Base-by-base conservation (phyloP, 2,888 invertebrate species). In the Melolontha melolontha region DNA sequence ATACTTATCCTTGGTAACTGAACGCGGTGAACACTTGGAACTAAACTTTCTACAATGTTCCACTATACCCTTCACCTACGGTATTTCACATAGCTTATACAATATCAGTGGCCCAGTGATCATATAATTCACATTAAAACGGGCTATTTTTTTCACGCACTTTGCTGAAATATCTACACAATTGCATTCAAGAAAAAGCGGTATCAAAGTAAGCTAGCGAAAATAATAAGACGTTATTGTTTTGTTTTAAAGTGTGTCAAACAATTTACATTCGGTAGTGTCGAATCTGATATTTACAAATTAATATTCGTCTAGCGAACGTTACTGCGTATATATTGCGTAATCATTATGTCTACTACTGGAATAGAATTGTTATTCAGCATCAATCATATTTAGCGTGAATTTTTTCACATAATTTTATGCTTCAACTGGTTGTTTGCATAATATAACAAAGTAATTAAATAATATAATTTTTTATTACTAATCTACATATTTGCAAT, bases 1-100 rank as follows among this genome's bases (percentile, higher is more conserved):
- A 77, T 76, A 78, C 73, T 76, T 81, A 81, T 81, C 80, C 80
- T 80, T 80, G 80, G 75, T 77, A 76, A 80, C 79, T 79, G 76
- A 76, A 73, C 70, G 70, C 71, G 17, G 44, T 71, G 73, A 69
- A 75, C 75, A 74, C 74, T 75, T 71, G 70, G 68, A 68, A 67
- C 70, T 72, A 73, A 76, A 80, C 80, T 80, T 80, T 80, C 80
- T 80, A 80, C 74, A 75, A 72, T 71, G 71, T 59, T 64, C 70
- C 70, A 70, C 70, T 51, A 57, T 72, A 77, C 76, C 77, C 73
- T 78, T 78, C 79, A 77, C 79, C 73, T 74, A 75, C 74, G 76
- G 73, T 75, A 75, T 75, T 75, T 75, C 68, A 70, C 70, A 70
- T 71, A 47, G 34, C 65, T 64, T 52, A 52, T 64, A 64, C 64